Evolutionary conservation across 1,140 invertebrate species (phyloP).

Genomic region (Cydia fagiglandana): DNA sequence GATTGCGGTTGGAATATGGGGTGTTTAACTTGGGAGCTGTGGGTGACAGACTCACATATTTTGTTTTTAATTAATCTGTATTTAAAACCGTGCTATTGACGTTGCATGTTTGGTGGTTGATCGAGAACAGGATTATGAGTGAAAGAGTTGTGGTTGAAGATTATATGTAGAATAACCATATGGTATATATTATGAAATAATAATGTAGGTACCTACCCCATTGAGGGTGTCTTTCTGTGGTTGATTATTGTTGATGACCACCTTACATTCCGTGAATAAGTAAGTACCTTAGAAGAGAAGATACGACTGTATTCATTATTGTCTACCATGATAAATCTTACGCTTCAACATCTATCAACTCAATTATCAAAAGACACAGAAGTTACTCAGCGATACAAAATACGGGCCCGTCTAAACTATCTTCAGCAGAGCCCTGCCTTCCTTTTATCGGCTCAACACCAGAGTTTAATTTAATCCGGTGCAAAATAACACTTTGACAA

Average conservation of each 20-base stretch:
- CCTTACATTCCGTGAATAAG: too few species aligned
- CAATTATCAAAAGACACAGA: slow-evolving; percentile 31
- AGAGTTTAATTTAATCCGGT: slow-evolving; percentile 48
- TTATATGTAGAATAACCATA: not conserved
- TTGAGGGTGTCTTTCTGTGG: too few species aligned
- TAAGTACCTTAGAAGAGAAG: too few species aligned
- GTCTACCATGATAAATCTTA: not conserved
- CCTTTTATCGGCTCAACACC: not conserved
- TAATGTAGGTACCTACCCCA: too few species aligned
- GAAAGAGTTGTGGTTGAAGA: slow-evolving; percentile 4
- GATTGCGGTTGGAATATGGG: slow-evolving; percentile 1
- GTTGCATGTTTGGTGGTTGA: slow-evolving; percentile 4
- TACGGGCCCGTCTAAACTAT: not conserved
- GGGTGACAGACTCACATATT: slow-evolving; percentile 23
- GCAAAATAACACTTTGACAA: slow-evolving; percentile 67
- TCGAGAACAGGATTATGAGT: slow-evolving; percentile 4
- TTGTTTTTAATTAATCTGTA: slow-evolving; percentile 23
- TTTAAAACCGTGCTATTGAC: slow-evolving; percentile 21
- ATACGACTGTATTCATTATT: not conserved
- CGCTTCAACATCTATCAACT: not conserved
- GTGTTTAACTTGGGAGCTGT: slow-evolving; percentile 1
- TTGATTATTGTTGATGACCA: too few species aligned
- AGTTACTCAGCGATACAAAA: slow-evolving; percentile 27
- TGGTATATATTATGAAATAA: too few species aligned
- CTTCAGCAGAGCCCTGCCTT: not conserved